Percentiles rank a stretch among this genome's conserved stretches.
Conservation (phyloP, 2,797 vertebrate genomes). For the Echiichthys vipera region DNA sequence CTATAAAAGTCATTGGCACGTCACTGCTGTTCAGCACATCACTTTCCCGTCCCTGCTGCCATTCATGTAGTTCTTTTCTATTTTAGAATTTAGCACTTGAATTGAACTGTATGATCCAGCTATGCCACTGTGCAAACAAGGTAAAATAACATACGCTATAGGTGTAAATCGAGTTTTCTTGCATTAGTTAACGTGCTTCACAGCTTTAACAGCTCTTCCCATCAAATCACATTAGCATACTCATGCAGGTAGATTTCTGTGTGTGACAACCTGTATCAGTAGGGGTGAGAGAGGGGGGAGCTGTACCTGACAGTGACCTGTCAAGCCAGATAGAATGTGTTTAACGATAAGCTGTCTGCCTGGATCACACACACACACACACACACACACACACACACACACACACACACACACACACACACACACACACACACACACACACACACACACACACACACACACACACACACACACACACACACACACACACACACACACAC, state of each 20-base stretch:
- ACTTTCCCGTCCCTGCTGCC: constrained; percentile 46
- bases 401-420: constrained; percentile 38
- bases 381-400: constrained; percentile 36
- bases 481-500: neutral
- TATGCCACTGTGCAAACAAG: constrained; percentile 48
- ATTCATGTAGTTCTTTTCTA: constrained; percentile 18
- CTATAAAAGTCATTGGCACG: constrained; percentile 71
- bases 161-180: constrained; percentile 54
- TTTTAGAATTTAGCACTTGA: constrained; percentile 38
- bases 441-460: neutral
- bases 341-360: constrained; percentile 84
- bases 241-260: constrained; percentile 79
- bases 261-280: constrained; percentile 80
- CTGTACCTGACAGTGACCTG: constrained; percentile 85
- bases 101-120: constrained; percentile 34
- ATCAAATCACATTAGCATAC: constrained; percentile 83
- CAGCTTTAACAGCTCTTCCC: constrained; percentile 77
- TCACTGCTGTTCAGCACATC: constrained; percentile 69
- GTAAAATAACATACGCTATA: constrained; percentile 30
- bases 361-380: constrained; percentile 60
- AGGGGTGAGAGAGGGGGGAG: constrained; percentile 74
- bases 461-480: neutral
- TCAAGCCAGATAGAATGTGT: constrained; percentile 84
- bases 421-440: constrained; percentile 40
- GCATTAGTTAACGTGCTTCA: constrained; percentile 61